Evolutionary conservation across 2,888 invertebrate species (phyloP).

Genomic region (Phytoseiulus persimilis): DNA sequence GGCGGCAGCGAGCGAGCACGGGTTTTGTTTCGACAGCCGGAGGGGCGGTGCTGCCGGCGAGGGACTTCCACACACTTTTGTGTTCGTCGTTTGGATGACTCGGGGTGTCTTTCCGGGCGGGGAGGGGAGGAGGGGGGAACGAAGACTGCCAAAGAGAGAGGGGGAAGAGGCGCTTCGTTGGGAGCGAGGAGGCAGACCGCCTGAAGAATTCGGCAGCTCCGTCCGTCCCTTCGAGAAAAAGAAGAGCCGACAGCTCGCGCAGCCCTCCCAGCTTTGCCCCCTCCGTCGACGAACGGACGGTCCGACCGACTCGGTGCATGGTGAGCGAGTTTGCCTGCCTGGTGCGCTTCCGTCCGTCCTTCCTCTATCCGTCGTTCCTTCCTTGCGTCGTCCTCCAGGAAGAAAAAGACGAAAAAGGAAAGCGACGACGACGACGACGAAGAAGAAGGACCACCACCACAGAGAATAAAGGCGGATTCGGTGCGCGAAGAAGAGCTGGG

Average conservation of each 20-base stretch:
- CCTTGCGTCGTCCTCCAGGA: background rate
- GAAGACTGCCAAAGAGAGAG: background rate
- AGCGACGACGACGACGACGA: background rate
- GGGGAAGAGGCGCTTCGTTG: background rate
- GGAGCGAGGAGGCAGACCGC: background rate
- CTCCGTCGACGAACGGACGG: background rate
- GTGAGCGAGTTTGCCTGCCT: background rate
- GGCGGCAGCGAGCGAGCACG: background rate
- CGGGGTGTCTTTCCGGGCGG: background rate
- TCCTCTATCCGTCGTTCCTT: background rate
- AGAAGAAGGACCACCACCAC: background rate
- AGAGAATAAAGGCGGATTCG: conserved; percentile 29
- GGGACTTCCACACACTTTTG: conserved; percentile 5
- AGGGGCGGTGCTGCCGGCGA: background rate
- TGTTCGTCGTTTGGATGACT: background rate
- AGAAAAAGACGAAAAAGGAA: background rate
- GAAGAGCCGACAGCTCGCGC: background rate
- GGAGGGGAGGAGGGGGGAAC: background rate
- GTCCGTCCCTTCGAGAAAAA: background rate
- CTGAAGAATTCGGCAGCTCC: background rate
- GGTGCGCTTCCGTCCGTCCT: background rate
- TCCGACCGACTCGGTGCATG: background rate
- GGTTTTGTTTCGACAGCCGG: conserved; percentile 5
- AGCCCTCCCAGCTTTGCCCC: background rate
- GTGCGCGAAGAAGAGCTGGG: background rate